Evolutionary conservation across 2,888 invertebrate species (phyloP).

Genomic region (Drosophila mimica): DNA sequence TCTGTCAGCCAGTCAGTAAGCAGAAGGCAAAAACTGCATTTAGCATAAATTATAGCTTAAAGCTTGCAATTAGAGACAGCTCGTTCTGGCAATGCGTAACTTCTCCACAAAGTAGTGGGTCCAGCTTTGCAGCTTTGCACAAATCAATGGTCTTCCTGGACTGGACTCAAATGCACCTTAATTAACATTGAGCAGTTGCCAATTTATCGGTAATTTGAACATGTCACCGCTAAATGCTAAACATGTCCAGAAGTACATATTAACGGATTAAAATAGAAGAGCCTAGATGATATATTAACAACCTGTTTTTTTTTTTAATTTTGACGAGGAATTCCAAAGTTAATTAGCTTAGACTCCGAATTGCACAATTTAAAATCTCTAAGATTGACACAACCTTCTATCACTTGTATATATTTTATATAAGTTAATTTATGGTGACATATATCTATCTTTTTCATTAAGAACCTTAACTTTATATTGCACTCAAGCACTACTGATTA

Average conservation of each 20-base stretch:
- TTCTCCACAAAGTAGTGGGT: constrained; percentile 4
- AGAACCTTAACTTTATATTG: not conserved
- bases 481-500: not conserved
- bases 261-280: not conserved
- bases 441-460: not conserved
- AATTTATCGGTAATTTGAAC: constrained; percentile 30
- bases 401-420: not conserved
- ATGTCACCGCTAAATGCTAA: constrained; percentile 4
- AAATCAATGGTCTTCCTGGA: constrained; percentile 34
- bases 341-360: not conserved
- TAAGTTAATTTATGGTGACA: not conserved
- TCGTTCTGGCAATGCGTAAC: constrained; percentile 2
- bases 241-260: constrained; percentile 6
- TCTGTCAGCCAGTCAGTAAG: not conserved
- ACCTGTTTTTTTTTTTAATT: not conserved
- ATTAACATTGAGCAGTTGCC: constrained; percentile 40
- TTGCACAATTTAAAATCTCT: not conserved
- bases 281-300: not conserved
- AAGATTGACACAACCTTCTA: not conserved
- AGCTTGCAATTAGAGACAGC: constrained; percentile 36
- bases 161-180: constrained; percentile 24
- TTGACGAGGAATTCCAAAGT: not conserved
- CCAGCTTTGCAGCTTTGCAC: not conserved
- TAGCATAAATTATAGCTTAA: constrained; percentile 34
- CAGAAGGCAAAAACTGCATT: constrained; percentile 15